Percentiles rank a stretch among this genome's conserved stretches.
Conservation (phyloP, 2,888 invertebrate species). For the Cerceris rybyensis region DNA sequence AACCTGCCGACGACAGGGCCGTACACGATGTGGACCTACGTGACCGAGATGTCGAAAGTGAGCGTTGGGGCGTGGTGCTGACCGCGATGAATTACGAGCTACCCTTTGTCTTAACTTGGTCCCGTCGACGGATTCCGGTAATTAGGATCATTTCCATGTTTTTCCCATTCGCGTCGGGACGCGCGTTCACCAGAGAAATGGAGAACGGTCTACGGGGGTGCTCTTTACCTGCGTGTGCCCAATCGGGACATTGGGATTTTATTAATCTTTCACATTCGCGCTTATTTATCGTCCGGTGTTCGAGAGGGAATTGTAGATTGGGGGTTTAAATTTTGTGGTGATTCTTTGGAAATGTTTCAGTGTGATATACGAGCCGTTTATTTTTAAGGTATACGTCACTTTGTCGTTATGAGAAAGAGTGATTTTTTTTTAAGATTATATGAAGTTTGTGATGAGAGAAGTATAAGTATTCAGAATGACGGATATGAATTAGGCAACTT, state of each 20-base stretch:
- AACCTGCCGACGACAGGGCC: conserved; percentile 63
- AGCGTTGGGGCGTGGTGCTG: conserved; percentile 69
- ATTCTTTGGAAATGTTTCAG: no score
- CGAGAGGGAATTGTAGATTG: no score
- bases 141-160: conserved; percentile 65
- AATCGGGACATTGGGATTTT: conserved; percentile 12
- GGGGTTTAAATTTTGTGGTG: no score
- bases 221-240: conserved; percentile 28
- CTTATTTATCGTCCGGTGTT: no score
- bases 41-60: conserved; percentile 71
- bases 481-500: no score
- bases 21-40: conserved; percentile 52
- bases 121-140: conserved; percentile 56
- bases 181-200: not conserved
- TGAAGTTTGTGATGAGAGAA: no score
- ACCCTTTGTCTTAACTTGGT: conserved; percentile 64
- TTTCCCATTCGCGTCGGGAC: not conserved
- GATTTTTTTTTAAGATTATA: no score
- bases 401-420: no score
- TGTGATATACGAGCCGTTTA: no score
- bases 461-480: no score
- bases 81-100: conserved; percentile 70
- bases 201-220: conserved; percentile 20
- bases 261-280: conserved; percentile 22
- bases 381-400: no score